phyloP scores from a whole-genome alignment of 92 coral and sea anemone species.

The Galaxea fascicularis region DNA sequence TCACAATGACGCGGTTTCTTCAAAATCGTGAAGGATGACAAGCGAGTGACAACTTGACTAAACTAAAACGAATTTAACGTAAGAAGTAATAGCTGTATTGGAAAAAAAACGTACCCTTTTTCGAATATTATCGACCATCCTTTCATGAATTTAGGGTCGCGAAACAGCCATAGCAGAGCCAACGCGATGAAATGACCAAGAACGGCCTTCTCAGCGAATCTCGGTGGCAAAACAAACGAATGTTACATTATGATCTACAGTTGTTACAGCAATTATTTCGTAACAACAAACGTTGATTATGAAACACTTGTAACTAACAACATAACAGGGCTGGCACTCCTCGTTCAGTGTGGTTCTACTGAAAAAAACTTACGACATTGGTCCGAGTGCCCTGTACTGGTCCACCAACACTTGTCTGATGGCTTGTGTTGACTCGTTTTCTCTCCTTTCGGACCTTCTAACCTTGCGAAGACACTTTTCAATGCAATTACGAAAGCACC shows the following conservation, averaged over 20 bases:
- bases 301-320: no score
- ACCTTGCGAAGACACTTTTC: neutral
- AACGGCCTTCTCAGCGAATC: conserved; percentile 92
- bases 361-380: conserved; percentile 80
- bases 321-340: no score
- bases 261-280: no score
- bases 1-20: no score
- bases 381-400: conserved; percentile 87
- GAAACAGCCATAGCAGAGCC: conserved; percentile 92
- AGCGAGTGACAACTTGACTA: no score
- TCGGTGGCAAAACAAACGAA: no score
- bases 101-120: conserved; percentile 62
- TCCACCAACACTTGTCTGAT: conserved; percentile 66
- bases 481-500: conserved; percentile 25
- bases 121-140: conserved; percentile 88
- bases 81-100: no score
- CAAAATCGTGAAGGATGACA: no score
- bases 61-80: no score
- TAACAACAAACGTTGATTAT: no score
- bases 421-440: conserved; percentile 50
- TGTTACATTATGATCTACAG: no score
- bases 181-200: conserved; percentile 85
- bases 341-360: no score
- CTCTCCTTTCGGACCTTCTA: neutral
- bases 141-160: conserved; percentile 95